Base-by-base conservation (phyloP, 1,140 invertebrate species). In the Drosophila pallidifrons region DNA sequence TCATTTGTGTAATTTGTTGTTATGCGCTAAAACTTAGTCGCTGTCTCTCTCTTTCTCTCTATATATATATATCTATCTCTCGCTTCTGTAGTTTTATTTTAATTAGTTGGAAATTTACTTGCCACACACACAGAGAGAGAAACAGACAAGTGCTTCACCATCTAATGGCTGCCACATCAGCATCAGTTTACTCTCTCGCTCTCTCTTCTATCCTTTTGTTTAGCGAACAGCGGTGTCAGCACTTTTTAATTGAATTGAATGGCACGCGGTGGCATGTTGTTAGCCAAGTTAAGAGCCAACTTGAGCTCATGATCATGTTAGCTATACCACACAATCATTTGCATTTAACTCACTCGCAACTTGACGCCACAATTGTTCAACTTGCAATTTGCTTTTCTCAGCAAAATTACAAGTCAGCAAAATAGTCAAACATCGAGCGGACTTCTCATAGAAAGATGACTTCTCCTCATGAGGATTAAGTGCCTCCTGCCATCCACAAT, bases 241-340 rank as follows among this genome's bases (percentile, higher is more conserved):
- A 82, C 61, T 91, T 91, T 91, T 85, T 91, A 91, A 91, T 91
- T 91, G 88, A 91, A 91, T 91, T 82, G 73, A 64, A 69, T 77
- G 70, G 70, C 75, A 82, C 72, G 69, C 60, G 65, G 74, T 32
- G 30, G 5, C 30, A 32, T 5, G 30, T 13, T 7, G 13, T 11
- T 16, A 15, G 32, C 54, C 5, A 32, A 28, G 28, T 32, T 41
- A 13, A 60, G 65, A 38, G 57, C 4, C 4, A 49, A 55, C 57
- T 61, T 61, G 49, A 25, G 61, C 46, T 54, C 64, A 57, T 65
- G 69, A 72, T 74, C 41, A 88, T 76, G 67, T 75, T 83, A 83
- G 75, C 67, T 83, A 87, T 88, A 61, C 70, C 65, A 38, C 35
- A 74, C 69, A 77, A 87, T 79, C 68, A 88, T 87, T 87, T 88